Conservation (phyloP, 30 jellyfish, hydroid and myxozoan species). For the Clytia hemisphaerica region DNA sequence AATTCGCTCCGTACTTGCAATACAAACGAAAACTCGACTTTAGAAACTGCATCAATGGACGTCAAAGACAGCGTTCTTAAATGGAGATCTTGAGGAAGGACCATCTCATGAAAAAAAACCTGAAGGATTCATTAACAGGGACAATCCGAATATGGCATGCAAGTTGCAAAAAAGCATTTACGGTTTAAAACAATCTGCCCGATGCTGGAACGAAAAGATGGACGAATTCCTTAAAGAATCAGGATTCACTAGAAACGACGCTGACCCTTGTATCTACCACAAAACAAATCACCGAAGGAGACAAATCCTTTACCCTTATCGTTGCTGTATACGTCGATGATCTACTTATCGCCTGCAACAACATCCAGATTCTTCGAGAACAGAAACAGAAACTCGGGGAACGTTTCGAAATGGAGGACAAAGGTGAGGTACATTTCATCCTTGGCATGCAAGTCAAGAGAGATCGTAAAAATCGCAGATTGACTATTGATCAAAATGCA, state of each 20-base stretch:
- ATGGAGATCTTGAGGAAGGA: conserved; percentile 36
- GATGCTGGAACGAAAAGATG: conserved; percentile 30
- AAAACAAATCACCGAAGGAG: conserved; percentile 1
- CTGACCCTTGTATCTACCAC: conserved; percentile 33
- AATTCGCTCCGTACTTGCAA: conserved; percentile 10
- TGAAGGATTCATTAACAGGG: neutral
- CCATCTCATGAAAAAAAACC: conserved; percentile 31
- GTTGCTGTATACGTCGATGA: neutral
- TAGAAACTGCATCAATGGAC: conserved; percentile 30
- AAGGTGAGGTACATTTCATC: conserved; percentile 22
- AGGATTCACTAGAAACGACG: conserved; percentile 8
- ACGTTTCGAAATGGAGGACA: conserved; percentile 14
- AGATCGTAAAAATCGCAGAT: neutral
- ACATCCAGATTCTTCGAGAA: neutral
- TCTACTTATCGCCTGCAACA: neutral
- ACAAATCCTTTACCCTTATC: neutral
- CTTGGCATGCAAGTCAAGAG: conserved; percentile 35
- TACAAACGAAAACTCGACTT: conserved; percentile 1
- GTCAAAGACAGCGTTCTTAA: conserved; percentile 17
- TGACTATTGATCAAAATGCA: conserved; percentile 5
- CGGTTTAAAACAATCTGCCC: conserved; percentile 31
- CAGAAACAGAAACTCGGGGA: neutral
- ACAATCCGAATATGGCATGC: neutral
- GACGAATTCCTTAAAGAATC: neutral
- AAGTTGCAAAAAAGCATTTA: conserved; percentile 18